Conservation (phyloP, 92 coral and sea anemone genomes). For the Bergia puertoricense region DNA sequence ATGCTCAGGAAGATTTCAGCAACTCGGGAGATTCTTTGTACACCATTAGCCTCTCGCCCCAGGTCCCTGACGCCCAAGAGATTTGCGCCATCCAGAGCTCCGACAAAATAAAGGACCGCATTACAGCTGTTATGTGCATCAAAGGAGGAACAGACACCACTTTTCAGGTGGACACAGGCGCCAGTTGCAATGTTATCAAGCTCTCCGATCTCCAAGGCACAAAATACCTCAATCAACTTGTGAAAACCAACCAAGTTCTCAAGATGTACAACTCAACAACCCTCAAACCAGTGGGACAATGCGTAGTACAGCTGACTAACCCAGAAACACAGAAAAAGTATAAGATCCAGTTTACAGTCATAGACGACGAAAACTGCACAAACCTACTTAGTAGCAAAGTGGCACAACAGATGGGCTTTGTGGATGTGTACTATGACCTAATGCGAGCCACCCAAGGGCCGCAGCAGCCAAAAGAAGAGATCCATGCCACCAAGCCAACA, state of each 20-base stretch:
- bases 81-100: neutral
- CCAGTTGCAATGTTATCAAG: conserved; percentile 31
- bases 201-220: conserved; percentile 12
- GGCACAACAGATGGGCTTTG: conserved; percentile 28
- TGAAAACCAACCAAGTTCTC: conserved; percentile 10
- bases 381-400: conserved; percentile 26
- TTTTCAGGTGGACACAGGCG: conserved; percentile 42
- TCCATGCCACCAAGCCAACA: neutral
- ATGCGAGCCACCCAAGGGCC: neutral
- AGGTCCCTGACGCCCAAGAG: neutral
- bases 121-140: conserved; percentile 1
- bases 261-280: conserved; percentile 50
- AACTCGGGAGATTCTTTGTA: conserved; percentile 39
- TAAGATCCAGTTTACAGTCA: conserved; percentile 25
- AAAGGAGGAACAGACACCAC: conserved; percentile 7
- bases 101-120: neutral
- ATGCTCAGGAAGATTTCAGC: conserved; percentile 1
- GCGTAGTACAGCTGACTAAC: conserved; percentile 28
- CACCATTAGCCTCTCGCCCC: neutral
- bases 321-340: conserved; percentile 23
- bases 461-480: neutral
- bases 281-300: conserved; percentile 35
- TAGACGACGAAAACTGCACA: neutral
- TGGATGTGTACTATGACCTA: too few species aligned
- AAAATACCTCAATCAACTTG: neutral